Conservation (phyloP, 2,888 invertebrate genomes). For the Notodonta ziczac region DNA sequence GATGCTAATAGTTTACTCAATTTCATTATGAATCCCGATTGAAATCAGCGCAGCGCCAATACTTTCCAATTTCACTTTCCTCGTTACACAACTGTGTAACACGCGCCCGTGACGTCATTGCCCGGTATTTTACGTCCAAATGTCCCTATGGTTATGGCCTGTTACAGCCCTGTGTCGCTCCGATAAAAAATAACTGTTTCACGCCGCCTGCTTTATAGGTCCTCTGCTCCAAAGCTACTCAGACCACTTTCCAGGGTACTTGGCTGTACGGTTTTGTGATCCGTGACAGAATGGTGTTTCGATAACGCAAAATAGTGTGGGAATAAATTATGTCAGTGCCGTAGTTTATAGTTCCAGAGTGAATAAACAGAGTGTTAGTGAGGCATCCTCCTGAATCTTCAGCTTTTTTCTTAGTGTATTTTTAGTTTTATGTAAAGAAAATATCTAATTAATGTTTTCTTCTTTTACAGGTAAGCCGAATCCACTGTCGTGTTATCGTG, state of each 20-base stretch:
- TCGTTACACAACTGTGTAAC: slow-evolving; percentile 6
- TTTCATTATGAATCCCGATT: too few species aligned
- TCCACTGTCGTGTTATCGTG: neutral
- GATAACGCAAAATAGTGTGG: neutral
- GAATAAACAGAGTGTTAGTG: too few species aligned
- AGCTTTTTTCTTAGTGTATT: neutral
- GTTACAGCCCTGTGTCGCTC: slow-evolving; percentile 34
- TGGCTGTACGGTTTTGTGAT: neutral
- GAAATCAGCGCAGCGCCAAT: too few species aligned
- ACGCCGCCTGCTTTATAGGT: slow-evolving; percentile 14
- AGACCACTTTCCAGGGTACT: neutral
- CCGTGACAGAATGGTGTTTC: neutral
- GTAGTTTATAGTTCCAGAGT: neutral
- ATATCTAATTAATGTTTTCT: neutral
- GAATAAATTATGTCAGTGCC: neutral
- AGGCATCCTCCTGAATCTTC: too few species aligned
- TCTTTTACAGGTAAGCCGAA: slow-evolving; percentile 6
- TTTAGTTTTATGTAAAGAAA: too few species aligned
- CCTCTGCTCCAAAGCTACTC: neutral
- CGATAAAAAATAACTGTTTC: slow-evolving; percentile 55
- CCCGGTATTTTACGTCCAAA: slow-evolving; percentile 48
- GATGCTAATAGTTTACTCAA: too few species aligned
- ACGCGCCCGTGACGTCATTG: slow-evolving; percentile 8
- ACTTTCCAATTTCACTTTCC: too few species aligned
- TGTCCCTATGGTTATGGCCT: slow-evolving; percentile 41